phyloP scores from a whole-genome alignment of 2,888 invertebrate species.

The Electrophaes corylata region DNA sequence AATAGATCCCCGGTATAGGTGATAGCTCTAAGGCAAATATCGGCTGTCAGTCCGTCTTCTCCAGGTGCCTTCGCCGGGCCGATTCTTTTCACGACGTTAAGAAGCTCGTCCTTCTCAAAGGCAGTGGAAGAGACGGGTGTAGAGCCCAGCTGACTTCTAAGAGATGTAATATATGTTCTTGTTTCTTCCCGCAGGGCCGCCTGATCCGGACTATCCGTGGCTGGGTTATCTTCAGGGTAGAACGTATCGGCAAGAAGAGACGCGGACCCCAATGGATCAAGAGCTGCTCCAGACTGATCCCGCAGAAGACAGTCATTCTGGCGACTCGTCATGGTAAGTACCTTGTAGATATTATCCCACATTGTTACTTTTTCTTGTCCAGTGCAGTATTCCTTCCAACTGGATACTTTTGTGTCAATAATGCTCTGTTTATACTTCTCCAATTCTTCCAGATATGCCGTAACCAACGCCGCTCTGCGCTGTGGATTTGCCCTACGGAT shows the following conservation, averaged over 20 bases:
- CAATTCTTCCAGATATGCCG: neutral
- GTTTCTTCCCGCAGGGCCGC: neutral
- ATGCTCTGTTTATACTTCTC: neutral
- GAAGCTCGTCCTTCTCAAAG: neutral
- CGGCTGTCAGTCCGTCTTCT: neutral
- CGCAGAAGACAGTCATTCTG: neutral
- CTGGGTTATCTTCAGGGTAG: neutral
- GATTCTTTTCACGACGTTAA: neutral
- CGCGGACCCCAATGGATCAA: neutral
- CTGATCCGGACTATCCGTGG: neutral
- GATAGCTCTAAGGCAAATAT: neutral
- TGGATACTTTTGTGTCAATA: neutral
- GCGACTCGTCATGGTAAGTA: neutral
- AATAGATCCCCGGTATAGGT: neutral
- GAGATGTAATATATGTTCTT: neutral
- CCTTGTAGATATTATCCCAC: neutral
- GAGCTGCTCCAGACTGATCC: neutral
- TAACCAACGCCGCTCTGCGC: neutral
- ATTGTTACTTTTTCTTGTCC: neutral
- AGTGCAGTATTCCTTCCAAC: constrained; percentile 5
- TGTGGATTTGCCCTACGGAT: neutral
- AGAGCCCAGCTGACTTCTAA: neutral
- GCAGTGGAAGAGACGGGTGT: no score
- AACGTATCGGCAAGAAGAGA: neutral
- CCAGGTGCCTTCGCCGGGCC: neutral